Base-by-base conservation (phyloP, 1,140 invertebrate species). In the Amyelois transitella region DNA sequence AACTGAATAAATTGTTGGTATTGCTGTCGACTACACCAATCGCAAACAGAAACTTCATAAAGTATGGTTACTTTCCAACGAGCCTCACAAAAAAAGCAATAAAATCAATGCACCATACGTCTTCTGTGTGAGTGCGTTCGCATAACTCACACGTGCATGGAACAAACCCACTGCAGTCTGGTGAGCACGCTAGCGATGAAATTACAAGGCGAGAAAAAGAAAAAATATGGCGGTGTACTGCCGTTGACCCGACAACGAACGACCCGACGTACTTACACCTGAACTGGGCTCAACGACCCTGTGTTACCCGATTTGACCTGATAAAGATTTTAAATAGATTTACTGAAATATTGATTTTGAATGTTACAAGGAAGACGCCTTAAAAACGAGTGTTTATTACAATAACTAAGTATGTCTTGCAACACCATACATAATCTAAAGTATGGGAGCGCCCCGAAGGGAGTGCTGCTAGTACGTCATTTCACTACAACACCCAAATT, bases 181-280 rank as follows among this genome's bases (percentile, higher is more conserved):
- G 18, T 21, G 18, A 18, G 25, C 45, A 50, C 43, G 28, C 53
- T 50, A 55, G 43, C 49, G 38, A 57, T 59, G 51, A 44, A 53
- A 53, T 44, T 53, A 43, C 20, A 49, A 38, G 12, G 14, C 17
- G 19, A 49, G 44, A 21, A 48, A 21, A 48, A 49, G 17, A 12
- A 47, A 58, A 53, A 58, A 49, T 53, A 25, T 47, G 43, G 43
- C 17, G 18, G 20, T 51, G n/a, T n/a, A n/a, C n/a, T n/a, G 55
- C 28, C 55, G 51, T 59, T 59, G 57, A 59, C 57, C 51, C 17
- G 32, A 20, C 43, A 53, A 21, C 44, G 51, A 53, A 48, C 25
- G 51, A n/a, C n/a, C n/a, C n/a, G n/a, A 18, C 10, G 55, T 18
- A 24, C 14, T 24, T 48, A 20, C 38, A 51, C 54, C 43, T 54